Percentiles rank a stretch among this genome's conserved stretches.
These are phyloP conservation scores for Nesoenas mayeri DNA, from an alignment of 2,113 vertebrate species.

Conservation along the genomic window DNA sequence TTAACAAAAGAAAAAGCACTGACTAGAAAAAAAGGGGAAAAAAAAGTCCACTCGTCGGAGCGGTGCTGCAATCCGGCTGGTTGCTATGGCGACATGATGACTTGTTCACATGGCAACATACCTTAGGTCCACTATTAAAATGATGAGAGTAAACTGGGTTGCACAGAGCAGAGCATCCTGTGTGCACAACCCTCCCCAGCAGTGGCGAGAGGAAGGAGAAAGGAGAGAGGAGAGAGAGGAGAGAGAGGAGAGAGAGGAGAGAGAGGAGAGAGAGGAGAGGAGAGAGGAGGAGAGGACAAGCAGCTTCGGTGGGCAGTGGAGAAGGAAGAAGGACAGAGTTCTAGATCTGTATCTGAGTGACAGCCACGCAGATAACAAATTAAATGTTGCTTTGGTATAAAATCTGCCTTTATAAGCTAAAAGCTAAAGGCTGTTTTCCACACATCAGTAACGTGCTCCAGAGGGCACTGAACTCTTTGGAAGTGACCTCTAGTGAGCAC, in stretches of 20 bases:
- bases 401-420: neutral
- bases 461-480: neutral
- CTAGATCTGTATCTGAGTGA: neutral
- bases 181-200: too few relatives aligned
- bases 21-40: neutral
- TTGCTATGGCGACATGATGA: slow-evolving; percentile 97
- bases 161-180: slow-evolving; percentile 56
- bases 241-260: too few relatives aligned
- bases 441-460: neutral
- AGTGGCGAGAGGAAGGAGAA: too few relatives aligned
- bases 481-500: neutral
- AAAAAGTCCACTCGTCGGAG: slow-evolving; percentile 76
- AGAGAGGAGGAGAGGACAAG: too few relatives aligned
- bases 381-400: neutral
- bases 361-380: neutral
- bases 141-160: slow-evolving; percentile 83
- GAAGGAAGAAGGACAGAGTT: neutral
- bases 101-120: slow-evolving; percentile 99
- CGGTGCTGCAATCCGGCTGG: slow-evolving; percentile 91
- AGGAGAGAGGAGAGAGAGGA: too few relatives aligned
- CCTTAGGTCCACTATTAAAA: slow-evolving; percentile 97
- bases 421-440: neutral
- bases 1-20: slow-evolving; percentile 79
- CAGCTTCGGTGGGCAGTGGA: neutral
- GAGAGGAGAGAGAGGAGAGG: too few relatives aligned